These are phyloP conservation scores for Cephalopholis sonnerati DNA, from an alignment of 2,113 vertebrate species.

Conservation along the genomic window DNA sequence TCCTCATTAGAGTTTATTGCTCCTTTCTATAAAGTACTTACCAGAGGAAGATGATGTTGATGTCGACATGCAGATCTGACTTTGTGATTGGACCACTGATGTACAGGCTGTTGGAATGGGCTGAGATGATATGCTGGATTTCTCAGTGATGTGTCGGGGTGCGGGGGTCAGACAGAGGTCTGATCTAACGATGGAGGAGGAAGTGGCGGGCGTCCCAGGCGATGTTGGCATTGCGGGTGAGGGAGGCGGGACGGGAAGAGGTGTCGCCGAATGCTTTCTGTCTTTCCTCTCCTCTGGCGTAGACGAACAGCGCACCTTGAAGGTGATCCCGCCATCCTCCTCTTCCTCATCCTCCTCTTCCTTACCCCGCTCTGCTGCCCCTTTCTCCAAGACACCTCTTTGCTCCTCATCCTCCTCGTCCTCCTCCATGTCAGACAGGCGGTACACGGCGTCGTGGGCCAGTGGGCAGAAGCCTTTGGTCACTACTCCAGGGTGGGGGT, in stretches of 20 bases:
- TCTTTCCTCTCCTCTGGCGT: slow-evolving; percentile 82
- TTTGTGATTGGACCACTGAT: slow-evolving; percentile 75
- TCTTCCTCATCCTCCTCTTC: slow-evolving; percentile 75
- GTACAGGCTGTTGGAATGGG: slow-evolving; percentile 55
- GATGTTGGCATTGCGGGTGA: not conserved
- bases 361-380: slow-evolving; percentile 67
- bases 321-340: slow-evolving; percentile 90
- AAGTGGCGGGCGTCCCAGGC: slow-evolving; percentile 5
- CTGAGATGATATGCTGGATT: slow-evolving; percentile 23
- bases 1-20: not conserved
- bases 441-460: slow-evolving; percentile 86
- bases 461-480: slow-evolving; percentile 95
- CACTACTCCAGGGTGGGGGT: slow-evolving; percentile 95
- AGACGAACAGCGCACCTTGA: slow-evolving; percentile 86
- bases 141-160: not conserved
- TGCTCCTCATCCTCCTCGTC: slow-evolving; percentile 84
- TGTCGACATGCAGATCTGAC: slow-evolving; percentile 57
- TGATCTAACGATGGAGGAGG: slow-evolving; percentile 13
- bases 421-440: slow-evolving; percentile 94
- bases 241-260: slow-evolving; percentile 10
- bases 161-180: slow-evolving; percentile 22
- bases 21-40: slow-evolving; percentile 12
- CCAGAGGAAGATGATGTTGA: slow-evolving; percentile 69
- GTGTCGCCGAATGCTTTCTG: slow-evolving; percentile 22
- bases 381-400: slow-evolving; percentile 64